These are phyloP conservation scores for Nomada fucata DNA, from an alignment of 2,888 invertebrate genomes.

Conservation along the genomic window DNA sequence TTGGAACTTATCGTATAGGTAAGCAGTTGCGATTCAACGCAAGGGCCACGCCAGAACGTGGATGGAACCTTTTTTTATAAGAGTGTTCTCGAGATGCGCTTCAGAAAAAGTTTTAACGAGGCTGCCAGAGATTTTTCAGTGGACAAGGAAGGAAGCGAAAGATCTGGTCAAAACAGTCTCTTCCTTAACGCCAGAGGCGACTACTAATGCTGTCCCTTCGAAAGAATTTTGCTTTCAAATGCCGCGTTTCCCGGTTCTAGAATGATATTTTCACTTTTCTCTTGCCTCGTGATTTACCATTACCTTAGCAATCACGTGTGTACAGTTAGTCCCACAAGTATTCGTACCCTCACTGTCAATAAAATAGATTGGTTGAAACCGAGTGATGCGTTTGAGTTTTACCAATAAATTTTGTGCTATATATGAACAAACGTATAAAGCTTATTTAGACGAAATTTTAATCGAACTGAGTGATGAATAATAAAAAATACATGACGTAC, in stretches of 20 bases:
- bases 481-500: too few relatives aligned
- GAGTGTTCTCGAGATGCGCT: constrained; percentile 63
- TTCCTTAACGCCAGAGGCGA: constrained; percentile 52
- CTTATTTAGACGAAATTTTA: too few relatives aligned
- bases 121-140: constrained; percentile 73
- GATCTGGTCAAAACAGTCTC: constrained; percentile 50
- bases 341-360: too few relatives aligned
- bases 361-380: neutral
- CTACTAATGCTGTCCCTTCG: constrained; percentile 44
- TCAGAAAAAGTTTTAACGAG: constrained; percentile 81
- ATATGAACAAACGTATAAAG: too few relatives aligned
- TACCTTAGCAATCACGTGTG: neutral
- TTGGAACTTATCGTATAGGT: constrained; percentile 55
- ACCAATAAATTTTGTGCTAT: too few relatives aligned
- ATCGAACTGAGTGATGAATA: too few relatives aligned
- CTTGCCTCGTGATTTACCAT: constrained; percentile 60
- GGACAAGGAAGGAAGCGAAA: constrained; percentile 34
- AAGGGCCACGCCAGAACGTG: constrained; percentile 46
- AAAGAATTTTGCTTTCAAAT: constrained; percentile 38
- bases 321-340: too few relatives aligned
- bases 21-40: constrained; percentile 33
- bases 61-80: constrained; percentile 60
- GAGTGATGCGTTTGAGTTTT: too few relatives aligned
- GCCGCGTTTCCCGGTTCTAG: constrained; percentile 34
- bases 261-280: constrained; percentile 66